Evolutionary conservation across 1,140 invertebrate genomes (phyloP), one percentile per base, ranked within the genome.

Genomic region (Leptopilina boulardi): DNA sequence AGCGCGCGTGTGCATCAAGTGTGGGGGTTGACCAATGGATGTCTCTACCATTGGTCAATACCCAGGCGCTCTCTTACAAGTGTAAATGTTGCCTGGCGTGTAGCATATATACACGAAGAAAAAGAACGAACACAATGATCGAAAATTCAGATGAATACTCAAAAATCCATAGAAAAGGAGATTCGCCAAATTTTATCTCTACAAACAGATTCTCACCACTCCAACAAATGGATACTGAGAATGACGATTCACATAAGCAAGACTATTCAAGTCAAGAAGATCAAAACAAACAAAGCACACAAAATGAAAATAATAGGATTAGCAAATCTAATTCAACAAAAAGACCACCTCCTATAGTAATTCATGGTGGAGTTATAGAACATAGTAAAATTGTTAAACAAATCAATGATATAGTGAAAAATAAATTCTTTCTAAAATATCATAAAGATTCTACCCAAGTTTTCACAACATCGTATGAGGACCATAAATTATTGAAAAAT

Each of bases 351-450:
- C 77, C 80, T 13, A 18, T 81, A 19, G 72, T 79, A 23, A 70
- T 81, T 11, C 77, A 81, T 51, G 80, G 71, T 11, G 71, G 54
- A 26, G 76, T 81, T 42, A 66, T 70, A 19, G 66, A 73, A 8
- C 44, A 76, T 38, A 30, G 38, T 8, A 44, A 78, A 66, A 38
- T 81, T 38, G 70, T 76, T 23, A 41, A 66, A 34, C 73, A 26
- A 13, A 56, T 76, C 2, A 80, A 77, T 76, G 4, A 73, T 3
- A 15, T 71, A 70, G 13, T 77, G 15, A 73, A 73, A 70, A 70
- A 75, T 2, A 77, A 79, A 75, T 82, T 78, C 38, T 73, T 75
- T 59, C 41, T 82, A 0, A 78, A 73, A 77, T 82, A 80, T 42
- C 47, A 76, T 41, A 19, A 47, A 70, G 42, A 75, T 9, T 44